A percentile compares a stretch with the other conserved stretches of the same genome.
These are phyloP conservation scores for Xanthorhoe spadicearia DNA, from an alignment of 2,888 invertebrate species.

Conservation along the genomic window DNA sequence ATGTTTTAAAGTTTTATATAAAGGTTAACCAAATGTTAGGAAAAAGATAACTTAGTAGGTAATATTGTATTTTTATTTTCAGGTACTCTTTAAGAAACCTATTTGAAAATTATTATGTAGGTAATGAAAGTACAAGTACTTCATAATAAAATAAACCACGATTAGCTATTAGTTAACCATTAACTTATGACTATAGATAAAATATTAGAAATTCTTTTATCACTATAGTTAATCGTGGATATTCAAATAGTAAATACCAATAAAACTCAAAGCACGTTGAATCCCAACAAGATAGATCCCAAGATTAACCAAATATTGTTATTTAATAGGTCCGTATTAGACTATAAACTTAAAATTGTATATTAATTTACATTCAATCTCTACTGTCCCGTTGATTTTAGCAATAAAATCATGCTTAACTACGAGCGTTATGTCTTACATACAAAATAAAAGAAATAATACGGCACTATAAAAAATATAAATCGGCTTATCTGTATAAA, in stretches of 20 bases:
- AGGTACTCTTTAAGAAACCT: neutral
- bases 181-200: conserved; percentile 4
- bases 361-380: conserved; percentile 61
- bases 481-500: conserved; percentile 84
- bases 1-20: no score
- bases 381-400: conserved; percentile 64
- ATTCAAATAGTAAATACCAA: conserved; percentile 39
- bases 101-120: neutral
- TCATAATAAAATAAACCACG: neutral
- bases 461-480: conserved; percentile 78
- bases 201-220: conserved; percentile 32
- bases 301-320: conserved; percentile 59
- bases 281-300: conserved; percentile 50
- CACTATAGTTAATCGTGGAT: conserved; percentile 34
- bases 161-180: neutral
- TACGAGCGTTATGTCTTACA: conserved; percentile 65
- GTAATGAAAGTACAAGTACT: conserved; percentile 2
- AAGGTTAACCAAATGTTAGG: no score
- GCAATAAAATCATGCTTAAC: conserved; percentile 65
- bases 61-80: neutral
- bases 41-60: no score
- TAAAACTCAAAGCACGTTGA: conserved; percentile 47
- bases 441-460: conserved; percentile 74
- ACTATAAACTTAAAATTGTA: conserved; percentile 53
- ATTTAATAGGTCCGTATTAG: conserved; percentile 52